These are phyloP conservation scores for Pedetes capensis DNA, from an alignment of 2,113 vertebrate species.

Conservation along the genomic window DNA sequence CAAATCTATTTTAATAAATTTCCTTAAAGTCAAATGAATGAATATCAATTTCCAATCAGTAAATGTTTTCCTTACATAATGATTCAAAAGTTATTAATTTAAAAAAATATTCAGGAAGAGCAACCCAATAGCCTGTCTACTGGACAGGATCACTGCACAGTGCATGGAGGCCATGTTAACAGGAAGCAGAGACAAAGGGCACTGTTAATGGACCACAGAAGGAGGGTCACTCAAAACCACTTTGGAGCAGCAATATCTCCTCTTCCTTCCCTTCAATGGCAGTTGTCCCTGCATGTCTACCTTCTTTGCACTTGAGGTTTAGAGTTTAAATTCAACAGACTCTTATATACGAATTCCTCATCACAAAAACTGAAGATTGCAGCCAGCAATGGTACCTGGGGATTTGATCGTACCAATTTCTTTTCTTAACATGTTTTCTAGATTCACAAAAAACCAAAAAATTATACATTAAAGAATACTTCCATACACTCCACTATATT, in stretches of 20 bases:
- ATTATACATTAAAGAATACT: not conserved
- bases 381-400: not conserved
- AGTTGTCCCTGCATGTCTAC: not conserved
- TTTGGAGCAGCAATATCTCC: not conserved
- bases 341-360: not conserved
- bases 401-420: not conserved
- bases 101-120: not conserved
- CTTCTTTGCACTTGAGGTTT: not conserved
- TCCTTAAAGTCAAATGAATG: conserved; percentile 7
- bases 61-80: conserved; percentile 48
- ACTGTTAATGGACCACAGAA: accelerated
- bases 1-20: not conserved
- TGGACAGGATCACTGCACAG: accelerated
- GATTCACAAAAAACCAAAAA: not conserved
- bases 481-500: not conserved
- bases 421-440: not conserved
- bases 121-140: not conserved
- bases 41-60: not conserved
- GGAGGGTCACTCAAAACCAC: too few species aligned
- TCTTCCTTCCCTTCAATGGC: not conserved
- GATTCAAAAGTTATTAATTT: conserved; percentile 18
- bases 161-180: not conserved
- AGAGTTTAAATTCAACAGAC: not conserved
- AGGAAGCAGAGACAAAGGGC: not conserved
- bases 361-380: not conserved